A percentile compares a stretch with the other conserved stretches of the same genome.
phyloP scores from a whole-genome alignment of 2,113 vertebrate genomes.

The Falco punctatus region DNA sequence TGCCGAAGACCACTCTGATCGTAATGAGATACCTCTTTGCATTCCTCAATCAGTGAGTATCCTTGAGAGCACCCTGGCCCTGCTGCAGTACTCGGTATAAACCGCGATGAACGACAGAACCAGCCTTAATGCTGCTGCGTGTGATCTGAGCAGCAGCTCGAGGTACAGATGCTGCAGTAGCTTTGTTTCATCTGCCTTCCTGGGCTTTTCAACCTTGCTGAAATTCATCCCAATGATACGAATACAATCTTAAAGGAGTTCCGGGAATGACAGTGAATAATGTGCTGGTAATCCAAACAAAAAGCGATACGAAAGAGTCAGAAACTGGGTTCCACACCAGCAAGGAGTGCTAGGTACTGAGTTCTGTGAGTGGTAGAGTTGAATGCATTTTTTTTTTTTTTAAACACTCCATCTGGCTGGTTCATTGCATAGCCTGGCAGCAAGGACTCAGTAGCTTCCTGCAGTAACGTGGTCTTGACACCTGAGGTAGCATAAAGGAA shows the following conservation, averaged over 20 bases:
- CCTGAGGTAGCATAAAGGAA: not conserved
- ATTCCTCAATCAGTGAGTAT: conserved; percentile 96
- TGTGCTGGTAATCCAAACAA: not conserved
- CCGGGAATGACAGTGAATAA: not conserved
- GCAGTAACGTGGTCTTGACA: not conserved
- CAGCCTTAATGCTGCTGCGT: rapidly evolving
- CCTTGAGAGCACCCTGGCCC: not conserved
- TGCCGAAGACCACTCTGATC: conserved; percentile 90
- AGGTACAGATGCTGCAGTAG: not conserved
- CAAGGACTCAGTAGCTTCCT: not conserved
- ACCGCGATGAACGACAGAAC: not conserved
- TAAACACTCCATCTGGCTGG: not conserved
- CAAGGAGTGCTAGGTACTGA: not conserved
- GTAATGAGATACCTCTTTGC: conserved; percentile 99
- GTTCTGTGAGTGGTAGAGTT: not conserved
- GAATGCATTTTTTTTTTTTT: not conserved
- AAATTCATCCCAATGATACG: no score
- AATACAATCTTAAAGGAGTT: not conserved
- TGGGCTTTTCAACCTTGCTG: not conserved
- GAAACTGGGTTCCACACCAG: not conserved
- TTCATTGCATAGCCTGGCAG: no score
- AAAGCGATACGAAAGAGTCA: not conserved
- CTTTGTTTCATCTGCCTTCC: not conserved
- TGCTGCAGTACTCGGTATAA: not conserved
- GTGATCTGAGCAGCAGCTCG: not conserved